phyloP scores from a whole-genome alignment of 1,140 invertebrate genomes.

The Asobara japonica region DNA sequence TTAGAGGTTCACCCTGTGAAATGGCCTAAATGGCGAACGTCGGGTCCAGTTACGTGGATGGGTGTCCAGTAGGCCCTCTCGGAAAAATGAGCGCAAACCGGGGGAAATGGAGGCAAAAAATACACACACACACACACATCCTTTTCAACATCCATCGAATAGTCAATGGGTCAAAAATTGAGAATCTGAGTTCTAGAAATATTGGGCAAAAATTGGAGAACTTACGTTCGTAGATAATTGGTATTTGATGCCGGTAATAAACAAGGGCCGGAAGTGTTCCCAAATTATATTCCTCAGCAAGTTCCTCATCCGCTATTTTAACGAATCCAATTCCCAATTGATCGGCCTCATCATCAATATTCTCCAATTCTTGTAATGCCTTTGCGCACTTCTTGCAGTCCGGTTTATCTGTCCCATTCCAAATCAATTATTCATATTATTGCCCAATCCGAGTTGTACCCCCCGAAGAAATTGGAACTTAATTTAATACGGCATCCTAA shows the following conservation, averaged over 20 bases:
- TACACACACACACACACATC: too few relatives aligned
- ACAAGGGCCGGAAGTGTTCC: slow-evolving; percentile 88
- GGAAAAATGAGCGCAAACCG: too few relatives aligned
- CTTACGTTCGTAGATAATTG: slow-evolving; percentile 93
- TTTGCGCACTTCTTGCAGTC: slow-evolving; percentile 92
- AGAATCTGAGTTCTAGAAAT: background rate
- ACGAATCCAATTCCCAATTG: slow-evolving; percentile 94
- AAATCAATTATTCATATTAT: slow-evolving; percentile 49
- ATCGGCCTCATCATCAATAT: slow-evolving; percentile 96
- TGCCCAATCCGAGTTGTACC: too few relatives aligned
- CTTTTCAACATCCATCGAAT: too few relatives aligned
- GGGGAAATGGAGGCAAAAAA: too few relatives aligned
- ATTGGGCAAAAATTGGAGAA: slow-evolving; percentile 2
- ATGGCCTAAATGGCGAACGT: too few relatives aligned
- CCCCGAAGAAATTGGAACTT: too few relatives aligned
- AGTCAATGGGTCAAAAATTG: too few relatives aligned
- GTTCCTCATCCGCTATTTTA: slow-evolving; percentile 90
- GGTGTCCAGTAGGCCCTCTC: too few relatives aligned
- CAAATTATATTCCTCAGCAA: slow-evolving; percentile 93
- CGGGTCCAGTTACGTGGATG: too few relatives aligned
- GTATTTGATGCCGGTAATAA: slow-evolving; percentile 94
- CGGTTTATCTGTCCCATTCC: slow-evolving; percentile 81
- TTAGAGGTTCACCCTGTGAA: too few relatives aligned
- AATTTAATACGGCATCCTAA: too few relatives aligned
- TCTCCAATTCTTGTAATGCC: slow-evolving; percentile 89